A percentile compares a stretch with the other conserved stretches of the same genome.
Conservation (phyloP, 2,797 vertebrate genomes). For the Anguilla megastoma region DNA sequence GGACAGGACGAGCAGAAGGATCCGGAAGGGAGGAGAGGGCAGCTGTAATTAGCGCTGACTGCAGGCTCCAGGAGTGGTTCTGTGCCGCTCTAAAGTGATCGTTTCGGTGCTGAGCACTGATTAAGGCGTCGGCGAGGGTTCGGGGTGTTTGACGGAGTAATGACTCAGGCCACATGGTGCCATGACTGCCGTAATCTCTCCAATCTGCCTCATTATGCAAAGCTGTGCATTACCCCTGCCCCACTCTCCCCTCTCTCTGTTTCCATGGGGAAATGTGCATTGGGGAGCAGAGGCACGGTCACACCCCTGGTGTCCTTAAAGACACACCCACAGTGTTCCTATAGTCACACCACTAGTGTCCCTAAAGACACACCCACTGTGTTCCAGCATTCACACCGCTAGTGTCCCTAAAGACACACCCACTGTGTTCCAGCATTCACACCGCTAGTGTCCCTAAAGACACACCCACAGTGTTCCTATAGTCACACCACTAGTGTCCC, state of each 20-base stretch:
- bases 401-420: neutral
- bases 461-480: neutral
- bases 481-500: neutral
- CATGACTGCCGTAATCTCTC: neutral
- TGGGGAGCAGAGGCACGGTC: no score
- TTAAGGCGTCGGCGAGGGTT: neutral
- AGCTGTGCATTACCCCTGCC: neutral
- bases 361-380: neutral
- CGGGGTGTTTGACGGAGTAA: neutral
- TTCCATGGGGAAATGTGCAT: no score
- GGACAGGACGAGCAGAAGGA: neutral
- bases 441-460: neutral
- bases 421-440: neutral
- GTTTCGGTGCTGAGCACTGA: neutral
- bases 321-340: neutral
- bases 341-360: neutral
- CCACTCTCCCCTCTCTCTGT: neutral
- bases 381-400: neutral
- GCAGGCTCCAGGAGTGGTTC: neutral
- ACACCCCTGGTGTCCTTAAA: no score
- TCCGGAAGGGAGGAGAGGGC: neutral
- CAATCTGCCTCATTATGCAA: constrained; percentile 5
- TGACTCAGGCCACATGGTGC: neutral
- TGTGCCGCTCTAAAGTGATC: neutral
- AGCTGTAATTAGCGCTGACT: neutral